A percentile compares a stretch with the other conserved stretches of the same genome.
phyloP scores from a whole-genome alignment of 2,113 vertebrate genomes.

The Paedocypris sp. region DNA sequence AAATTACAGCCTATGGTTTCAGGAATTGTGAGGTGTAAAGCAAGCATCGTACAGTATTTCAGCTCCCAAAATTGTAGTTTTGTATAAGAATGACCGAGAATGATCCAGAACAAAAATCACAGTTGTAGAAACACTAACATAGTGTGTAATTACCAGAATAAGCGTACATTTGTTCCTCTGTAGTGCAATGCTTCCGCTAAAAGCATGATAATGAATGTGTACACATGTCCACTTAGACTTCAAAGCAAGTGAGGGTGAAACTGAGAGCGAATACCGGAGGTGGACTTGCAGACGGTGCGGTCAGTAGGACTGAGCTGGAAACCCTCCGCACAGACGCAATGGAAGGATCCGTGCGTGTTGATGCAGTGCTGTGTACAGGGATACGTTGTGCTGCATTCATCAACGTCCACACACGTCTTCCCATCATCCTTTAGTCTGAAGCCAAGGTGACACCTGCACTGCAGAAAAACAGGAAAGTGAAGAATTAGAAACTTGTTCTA shows the following conservation, averaged over 20 bases:
- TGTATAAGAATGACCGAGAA: too few relatives aligned
- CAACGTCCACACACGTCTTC: slow-evolving; percentile 82
- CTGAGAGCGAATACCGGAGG: slow-evolving; percentile 61
- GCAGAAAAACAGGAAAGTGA: slow-evolving; percentile 31
- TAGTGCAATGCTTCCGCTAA: too few relatives aligned
- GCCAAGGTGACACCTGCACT: slow-evolving; percentile 87
- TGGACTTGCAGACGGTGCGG: slow-evolving; percentile 86
- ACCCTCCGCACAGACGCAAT: slow-evolving; percentile 84
- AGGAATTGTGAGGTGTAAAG: too few relatives aligned
- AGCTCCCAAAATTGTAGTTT: too few relatives aligned
- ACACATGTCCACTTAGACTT: too few relatives aligned
- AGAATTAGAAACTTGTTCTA: background rate
- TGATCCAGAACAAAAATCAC: too few relatives aligned
- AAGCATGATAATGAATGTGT: too few relatives aligned
- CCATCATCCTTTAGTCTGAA: slow-evolving; percentile 90
- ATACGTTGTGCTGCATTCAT: slow-evolving; percentile 85
- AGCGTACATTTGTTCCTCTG: too few relatives aligned
- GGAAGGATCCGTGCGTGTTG: slow-evolving; percentile 88
- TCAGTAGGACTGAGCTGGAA: slow-evolving; percentile 71
- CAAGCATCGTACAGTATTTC: too few relatives aligned
- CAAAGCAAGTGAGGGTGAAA: background rate
- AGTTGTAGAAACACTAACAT: too few relatives aligned
- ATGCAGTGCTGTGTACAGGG: slow-evolving; percentile 91
- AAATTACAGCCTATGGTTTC: too few relatives aligned
- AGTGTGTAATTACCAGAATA: too few relatives aligned